Evolutionary conservation across 2,797 vertebrate genomes (phyloP).

Genomic region (Labroides dimidiatus): DNA sequence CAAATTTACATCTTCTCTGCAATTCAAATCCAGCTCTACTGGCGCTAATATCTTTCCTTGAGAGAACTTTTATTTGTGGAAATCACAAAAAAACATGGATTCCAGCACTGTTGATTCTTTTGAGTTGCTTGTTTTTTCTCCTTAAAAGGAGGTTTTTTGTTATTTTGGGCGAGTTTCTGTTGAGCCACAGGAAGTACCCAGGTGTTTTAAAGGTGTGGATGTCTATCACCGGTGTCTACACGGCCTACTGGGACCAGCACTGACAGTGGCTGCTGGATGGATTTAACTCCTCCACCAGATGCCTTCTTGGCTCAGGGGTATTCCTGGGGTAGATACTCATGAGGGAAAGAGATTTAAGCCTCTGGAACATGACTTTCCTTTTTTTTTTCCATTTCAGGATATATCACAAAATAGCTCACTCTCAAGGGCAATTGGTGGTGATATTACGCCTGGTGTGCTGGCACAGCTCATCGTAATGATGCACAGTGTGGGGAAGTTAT

Average conservation of each 20-base stretch:
- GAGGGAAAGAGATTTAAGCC: constrained; percentile 45
- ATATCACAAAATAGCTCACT: constrained; percentile 53
- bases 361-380: constrained; percentile 28
- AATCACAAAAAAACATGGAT: background rate
- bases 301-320: constrained; percentile 64
- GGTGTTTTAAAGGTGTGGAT: constrained; percentile 64
- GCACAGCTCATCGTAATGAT: constrained; percentile 64
- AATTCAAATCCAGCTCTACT: constrained; percentile 23
- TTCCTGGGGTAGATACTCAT: constrained; percentile 47
- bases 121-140: background rate
- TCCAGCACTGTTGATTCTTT: background rate
- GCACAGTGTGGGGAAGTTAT: constrained; percentile 59
- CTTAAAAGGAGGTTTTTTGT: background rate
- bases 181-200: constrained; percentile 50
- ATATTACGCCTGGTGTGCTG: constrained; percentile 46
- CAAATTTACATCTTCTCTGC: constrained; percentile 16
- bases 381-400: constrained; percentile 36
- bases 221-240: constrained; percentile 57
- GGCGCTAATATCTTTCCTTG: background rate
- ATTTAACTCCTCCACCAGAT: constrained; percentile 70
- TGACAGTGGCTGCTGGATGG: constrained; percentile 66
- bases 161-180: constrained; percentile 43
- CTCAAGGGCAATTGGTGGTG: constrained; percentile 55
- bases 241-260: constrained; percentile 49
- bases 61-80: background rate